Percentiles rank a stretch among this genome's conserved stretches.
These are phyloP conservation scores for Parasteatoda tepidariorum DNA, from an alignment of 1,140 invertebrate species.

Conservation along the genomic window DNA sequence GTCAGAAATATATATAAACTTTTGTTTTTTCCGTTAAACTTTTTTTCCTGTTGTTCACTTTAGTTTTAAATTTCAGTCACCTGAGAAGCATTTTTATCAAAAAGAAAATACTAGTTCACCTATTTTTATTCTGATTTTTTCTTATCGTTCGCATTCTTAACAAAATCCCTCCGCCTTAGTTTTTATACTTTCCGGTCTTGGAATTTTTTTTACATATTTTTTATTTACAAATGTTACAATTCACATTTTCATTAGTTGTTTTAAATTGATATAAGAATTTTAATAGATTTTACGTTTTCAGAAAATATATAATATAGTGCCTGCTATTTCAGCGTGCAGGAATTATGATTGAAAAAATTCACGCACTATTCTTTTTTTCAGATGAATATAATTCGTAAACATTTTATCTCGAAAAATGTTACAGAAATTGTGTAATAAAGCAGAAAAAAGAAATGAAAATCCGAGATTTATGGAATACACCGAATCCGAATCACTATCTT, in stretches of 20 bases:
- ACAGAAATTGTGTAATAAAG: not conserved
- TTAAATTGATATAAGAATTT: slow-evolving; percentile 1
- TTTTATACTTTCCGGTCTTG: not conserved
- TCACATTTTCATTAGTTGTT: slow-evolving; percentile 6
- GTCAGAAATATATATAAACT: no score
- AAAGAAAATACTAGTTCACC: no score
- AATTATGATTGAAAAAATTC: slow-evolving; percentile 12
- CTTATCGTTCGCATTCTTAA: no score
- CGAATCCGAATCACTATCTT: no score
- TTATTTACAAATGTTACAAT: slow-evolving; percentile 2
- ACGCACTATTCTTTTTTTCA: not conserved
- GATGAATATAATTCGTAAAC: not conserved
- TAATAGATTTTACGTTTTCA: not conserved
- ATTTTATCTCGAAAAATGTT: not conserved
- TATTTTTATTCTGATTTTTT: no score
- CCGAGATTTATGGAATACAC: no score
- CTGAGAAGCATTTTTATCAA: no score
- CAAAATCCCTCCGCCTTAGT: no score
- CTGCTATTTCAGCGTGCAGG: not conserved
- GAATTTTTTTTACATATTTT: not conserved
- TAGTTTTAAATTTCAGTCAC: no score
- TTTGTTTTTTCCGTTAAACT: no score
- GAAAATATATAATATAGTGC: slow-evolving; percentile 3
- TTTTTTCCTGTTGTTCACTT: no score
- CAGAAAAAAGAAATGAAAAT: not conserved